Conservation (phyloP, 1,140 invertebrate genomes). For the Rhynchophorus ferrugineus region DNA sequence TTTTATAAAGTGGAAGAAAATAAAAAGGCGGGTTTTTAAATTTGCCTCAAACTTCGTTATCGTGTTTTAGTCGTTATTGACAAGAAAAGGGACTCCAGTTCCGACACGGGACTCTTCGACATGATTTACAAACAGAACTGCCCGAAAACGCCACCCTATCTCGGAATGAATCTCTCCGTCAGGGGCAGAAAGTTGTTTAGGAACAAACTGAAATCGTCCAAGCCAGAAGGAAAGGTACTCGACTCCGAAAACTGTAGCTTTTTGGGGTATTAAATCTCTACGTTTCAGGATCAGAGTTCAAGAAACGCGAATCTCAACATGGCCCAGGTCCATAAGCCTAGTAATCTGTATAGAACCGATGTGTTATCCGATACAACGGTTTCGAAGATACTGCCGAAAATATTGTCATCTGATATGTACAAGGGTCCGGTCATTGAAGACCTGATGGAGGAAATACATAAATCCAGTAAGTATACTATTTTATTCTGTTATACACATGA, state of each 20-base stretch:
- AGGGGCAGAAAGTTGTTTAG: slow-evolving; percentile 48
- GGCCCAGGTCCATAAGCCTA: no score
- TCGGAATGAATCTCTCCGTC: slow-evolving; percentile 68
- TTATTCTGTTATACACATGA: no score
- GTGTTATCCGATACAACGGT: slow-evolving; percentile 17
- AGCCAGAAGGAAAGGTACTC: slow-evolving; percentile 15
- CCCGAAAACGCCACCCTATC: slow-evolving; percentile 73
- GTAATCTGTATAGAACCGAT: no score
- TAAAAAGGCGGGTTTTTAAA: no score
- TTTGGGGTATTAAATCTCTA: slow-evolving; percentile 1
- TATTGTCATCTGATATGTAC: slow-evolving; percentile 27
- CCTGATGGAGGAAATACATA: slow-evolving; percentile 45
- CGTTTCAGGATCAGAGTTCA: no score
- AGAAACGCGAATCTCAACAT: slow-evolving; percentile 1
- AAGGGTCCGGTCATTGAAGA: slow-evolving; percentile 49
- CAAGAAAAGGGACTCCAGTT: slow-evolving; percentile 62
- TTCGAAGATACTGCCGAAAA: slow-evolving; percentile 30
- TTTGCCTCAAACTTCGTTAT: neutral
- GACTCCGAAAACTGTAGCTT: neutral
- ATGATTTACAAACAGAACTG: slow-evolving; percentile 66
- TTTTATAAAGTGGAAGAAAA: no score
- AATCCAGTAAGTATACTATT: slow-evolving; percentile 17
- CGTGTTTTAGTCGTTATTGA: slow-evolving; percentile 79
- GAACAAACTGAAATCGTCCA: slow-evolving; percentile 9
- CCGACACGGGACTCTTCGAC: slow-evolving; percentile 81